Evolutionary conservation across 2,113 vertebrate genomes (phyloP).

Genomic region (Alosa alosa): DNA sequence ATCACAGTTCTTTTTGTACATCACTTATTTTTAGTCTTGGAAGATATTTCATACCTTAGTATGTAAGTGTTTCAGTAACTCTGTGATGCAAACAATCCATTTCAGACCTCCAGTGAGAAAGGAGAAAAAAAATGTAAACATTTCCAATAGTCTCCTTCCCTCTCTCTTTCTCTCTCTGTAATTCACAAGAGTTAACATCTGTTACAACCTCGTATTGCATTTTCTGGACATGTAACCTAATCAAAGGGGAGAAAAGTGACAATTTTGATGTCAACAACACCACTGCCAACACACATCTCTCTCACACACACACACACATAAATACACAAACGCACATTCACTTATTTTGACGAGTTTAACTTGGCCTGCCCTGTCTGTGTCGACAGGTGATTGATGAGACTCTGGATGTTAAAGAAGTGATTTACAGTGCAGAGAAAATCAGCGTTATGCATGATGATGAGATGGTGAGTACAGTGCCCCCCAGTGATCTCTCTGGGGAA

Average conservation of each 20-base stretch:
- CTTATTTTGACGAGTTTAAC: constrained; percentile 64
- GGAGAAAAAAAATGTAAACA: constrained; percentile 10
- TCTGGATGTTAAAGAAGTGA: constrained; percentile 93
- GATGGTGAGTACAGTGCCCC: constrained; percentile 81
- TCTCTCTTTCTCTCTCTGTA: constrained; percentile 51
- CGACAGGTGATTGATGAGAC: constrained; percentile 95
- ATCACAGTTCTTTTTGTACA: neutral
- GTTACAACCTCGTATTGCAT: neutral
- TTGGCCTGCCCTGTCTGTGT: constrained; percentile 70
- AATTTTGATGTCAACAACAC: neutral
- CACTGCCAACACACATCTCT: neutral
- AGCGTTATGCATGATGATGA: constrained; percentile 86
- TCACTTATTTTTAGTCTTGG: neutral
- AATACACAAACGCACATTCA: constrained; percentile 3
- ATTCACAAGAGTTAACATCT: constrained; percentile 41
- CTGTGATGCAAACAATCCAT: neutral
- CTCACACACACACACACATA: neutral
- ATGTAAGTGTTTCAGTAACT: neutral
- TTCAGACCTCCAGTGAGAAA: neutral
- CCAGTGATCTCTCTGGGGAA: constrained; percentile 59
- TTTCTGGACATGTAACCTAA: neutral
- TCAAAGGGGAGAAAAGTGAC: neutral
- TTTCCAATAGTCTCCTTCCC: constrained; percentile 33
- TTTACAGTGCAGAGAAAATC: constrained; percentile 91
- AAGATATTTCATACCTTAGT: neutral